Base-by-base conservation (phyloP, 1,140 invertebrate species). In the Choristoneura fumiferana region DNA sequence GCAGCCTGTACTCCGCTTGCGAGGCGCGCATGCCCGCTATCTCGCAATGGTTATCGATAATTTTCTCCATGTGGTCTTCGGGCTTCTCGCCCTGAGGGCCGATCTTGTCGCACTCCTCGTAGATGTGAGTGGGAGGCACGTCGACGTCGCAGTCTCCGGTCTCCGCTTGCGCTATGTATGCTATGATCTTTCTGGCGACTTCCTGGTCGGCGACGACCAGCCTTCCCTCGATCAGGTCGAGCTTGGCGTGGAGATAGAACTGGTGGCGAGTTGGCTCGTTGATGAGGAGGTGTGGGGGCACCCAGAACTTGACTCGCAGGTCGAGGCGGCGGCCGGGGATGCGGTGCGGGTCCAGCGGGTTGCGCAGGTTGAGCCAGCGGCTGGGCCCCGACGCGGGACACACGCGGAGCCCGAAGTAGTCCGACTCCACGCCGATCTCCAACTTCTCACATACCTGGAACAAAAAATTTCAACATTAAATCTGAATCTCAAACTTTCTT, bases 321-420 rank as follows among this genome's bases (percentile, higher is more conserved):
- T 90, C 95, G 82, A 93, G 84, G 53, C 90, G 89, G 10, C 90
- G 85, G 53, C 90, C 89, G 79, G 80, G 95, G 90, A 86, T 85
- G 62, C 84, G 81, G 71, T 96, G 94, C 56, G 93, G 91, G 67
- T 94, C 92, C 36, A 97, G 92, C 12, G 94, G 93, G 87, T 97
- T 97, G 57, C 96, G 90, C 65, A 97, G 87, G 81, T 97, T 97
- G 38, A 97, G 84, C 96, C 96, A 97, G 14, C 96, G 87, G 55
- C 93, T 93, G 68, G 95, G 94, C 8, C 94, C 93, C 70, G 94
- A 94, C 22, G 90, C 91, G 59, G 92, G 93, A 60, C 92, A 91
- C 92, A 89, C 84, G 36, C 89, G 89, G 8, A 97, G 90, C 0
- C 96, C 96, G 81, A 97, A 96, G 83, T 97, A 97, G 84, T 97